Conservation (phyloP, 2,113 vertebrate genomes). For the Corapipo altera region DNA sequence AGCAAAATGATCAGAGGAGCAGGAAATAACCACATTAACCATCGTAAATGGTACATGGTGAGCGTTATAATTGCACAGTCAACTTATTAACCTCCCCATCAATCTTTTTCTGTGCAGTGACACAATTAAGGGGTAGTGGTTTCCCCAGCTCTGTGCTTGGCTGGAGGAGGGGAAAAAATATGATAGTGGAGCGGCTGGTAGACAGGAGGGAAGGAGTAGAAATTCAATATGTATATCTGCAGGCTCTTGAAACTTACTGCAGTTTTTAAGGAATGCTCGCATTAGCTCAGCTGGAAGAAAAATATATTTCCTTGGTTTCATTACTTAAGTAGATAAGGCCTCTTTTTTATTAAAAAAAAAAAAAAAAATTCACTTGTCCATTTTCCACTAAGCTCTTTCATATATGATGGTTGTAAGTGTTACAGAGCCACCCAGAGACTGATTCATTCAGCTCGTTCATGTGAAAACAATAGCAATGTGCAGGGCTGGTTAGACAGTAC, state of each 20-base stretch:
- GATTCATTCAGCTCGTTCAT: not conserved
- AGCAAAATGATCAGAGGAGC: not conserved
- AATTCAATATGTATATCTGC: not conserved
- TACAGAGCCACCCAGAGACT: not conserved
- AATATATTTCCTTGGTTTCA: not conserved
- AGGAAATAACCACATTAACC: slow-evolving; percentile 31
- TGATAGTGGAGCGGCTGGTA: not conserved
- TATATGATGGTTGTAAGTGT: not conserved
- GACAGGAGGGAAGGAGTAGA: not conserved
- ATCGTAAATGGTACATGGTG: not conserved
- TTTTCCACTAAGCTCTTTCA: not conserved
- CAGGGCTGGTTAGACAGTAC: not conserved
- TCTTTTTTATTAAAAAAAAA: not conserved
- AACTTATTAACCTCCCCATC: slow-evolving; percentile 52
- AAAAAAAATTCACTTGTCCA: not conserved
- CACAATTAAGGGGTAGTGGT: not conserved
- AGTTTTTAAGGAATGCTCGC: not conserved
- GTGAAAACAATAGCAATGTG: not conserved
- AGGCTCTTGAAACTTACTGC: not conserved
- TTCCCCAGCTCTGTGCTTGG: not conserved
- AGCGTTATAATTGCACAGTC: not conserved
- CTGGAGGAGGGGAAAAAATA: not conserved
- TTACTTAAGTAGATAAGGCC: not conserved
- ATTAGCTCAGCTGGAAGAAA: not conserved
- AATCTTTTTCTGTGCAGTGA: not conserved